Base-by-base conservation (phyloP, 2,797 vertebrate species). In the Microctenopoma lineatum region DNA sequence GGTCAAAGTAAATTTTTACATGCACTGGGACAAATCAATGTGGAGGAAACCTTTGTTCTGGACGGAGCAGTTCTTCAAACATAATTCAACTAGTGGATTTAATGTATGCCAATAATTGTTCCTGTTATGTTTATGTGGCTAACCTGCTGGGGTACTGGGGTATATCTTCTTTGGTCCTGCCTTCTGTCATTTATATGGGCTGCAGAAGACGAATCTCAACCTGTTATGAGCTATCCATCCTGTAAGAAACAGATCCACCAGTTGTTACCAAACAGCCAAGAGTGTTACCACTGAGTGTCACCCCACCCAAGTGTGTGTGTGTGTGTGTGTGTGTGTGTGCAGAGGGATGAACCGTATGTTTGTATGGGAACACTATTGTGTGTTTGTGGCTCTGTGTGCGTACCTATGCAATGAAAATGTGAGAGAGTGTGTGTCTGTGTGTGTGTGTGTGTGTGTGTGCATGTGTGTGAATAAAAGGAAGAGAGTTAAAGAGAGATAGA, bases 201-300 rank as follows among this genome's bases (percentile, higher is more conserved):
- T 59, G 16, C 16, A 52, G 56, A 71, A 9, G 29, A 72, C 47
- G n/a, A 55, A 66, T 46, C 53, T 18, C 32, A 60, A 26, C 52
- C 47, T 78, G 52, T 70, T 36, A 44, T 54, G 54, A 65, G 25
- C 45, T 2, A 4, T 57, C n/a, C 9, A 7, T 47, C 44, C 55
- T 44, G 25, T 59, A 6, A 16, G 52, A 21, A 79, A 66, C 48
- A 47, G n/a, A 68, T 48, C 42, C 56, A 75, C 79, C 65, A 67
- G 66, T 70, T 79, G 66, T 79, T 74, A 84, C 41, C 61, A 68
- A 73, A 80, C 66, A 73, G 36, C 34, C 57, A 18, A 59, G 34
- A 42, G 70, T 66, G 59, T 67, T 59, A 64, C 55, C 70, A 50
- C 32, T 0, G 3, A 70, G 62, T 41, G 52, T 56, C 65, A 75